These are phyloP conservation scores for Ladona fulva DNA, from an alignment of 1,140 invertebrate genomes.

Conservation along the genomic window DNA sequence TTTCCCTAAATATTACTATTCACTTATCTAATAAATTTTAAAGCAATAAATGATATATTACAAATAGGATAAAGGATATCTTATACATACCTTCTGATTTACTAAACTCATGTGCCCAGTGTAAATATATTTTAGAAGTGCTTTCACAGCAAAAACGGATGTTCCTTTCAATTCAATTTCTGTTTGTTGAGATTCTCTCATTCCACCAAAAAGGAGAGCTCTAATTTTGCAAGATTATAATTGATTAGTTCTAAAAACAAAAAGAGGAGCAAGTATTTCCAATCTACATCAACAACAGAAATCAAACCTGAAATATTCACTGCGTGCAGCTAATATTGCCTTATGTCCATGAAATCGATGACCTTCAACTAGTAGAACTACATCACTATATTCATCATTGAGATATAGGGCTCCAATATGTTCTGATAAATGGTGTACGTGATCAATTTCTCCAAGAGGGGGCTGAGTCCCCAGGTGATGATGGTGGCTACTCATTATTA, in stretches of 20 bases:
- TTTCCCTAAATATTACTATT: no score
- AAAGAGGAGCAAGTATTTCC: background rate
- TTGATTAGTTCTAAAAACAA: no score
- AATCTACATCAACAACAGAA: constrained; percentile 21
- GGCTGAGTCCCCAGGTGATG: constrained; percentile 39
- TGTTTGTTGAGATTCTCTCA: constrained; percentile 71
- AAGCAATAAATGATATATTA: no score
- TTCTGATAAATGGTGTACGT: constrained; percentile 52
- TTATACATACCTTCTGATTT: constrained; percentile 51
- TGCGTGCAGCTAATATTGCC: constrained; percentile 84
- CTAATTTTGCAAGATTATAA: constrained; percentile 31
- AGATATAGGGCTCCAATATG: constrained; percentile 74
- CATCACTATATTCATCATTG: constrained; percentile 83
- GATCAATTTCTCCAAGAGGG: constrained; percentile 45
- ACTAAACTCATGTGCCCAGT: constrained; percentile 79
- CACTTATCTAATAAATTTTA: no score
- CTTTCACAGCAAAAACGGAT: constrained; percentile 80
- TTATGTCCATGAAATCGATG: constrained; percentile 78
- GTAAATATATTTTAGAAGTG: constrained; percentile 90
- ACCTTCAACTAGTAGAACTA: constrained; percentile 78
- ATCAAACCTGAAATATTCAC: constrained; percentile 82
- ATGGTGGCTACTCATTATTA: constrained; percentile 40
- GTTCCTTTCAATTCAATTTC: constrained; percentile 81
- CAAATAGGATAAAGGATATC: background rate
- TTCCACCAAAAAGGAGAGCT: constrained; percentile 80